Conservation (phyloP, 64 coral and sea anemone species). For the Montipora sp. region DNA sequence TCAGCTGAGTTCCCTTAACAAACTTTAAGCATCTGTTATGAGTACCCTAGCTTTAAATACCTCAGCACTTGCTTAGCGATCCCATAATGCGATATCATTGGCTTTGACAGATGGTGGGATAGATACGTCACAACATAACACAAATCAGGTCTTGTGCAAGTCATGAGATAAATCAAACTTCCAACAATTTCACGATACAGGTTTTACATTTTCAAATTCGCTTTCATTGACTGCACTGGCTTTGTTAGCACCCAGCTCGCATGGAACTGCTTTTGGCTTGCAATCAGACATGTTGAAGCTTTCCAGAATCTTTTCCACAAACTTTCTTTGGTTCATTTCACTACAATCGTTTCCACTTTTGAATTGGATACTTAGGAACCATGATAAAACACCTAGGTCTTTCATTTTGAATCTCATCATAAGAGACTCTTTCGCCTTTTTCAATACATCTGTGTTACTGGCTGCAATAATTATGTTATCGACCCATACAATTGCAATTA, state of each 20-base stretch:
- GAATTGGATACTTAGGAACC: too few species aligned
- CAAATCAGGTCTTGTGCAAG: conserved; percentile 60
- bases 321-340: too few species aligned
- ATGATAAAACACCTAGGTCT: conserved; percentile 15
- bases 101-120: conserved; percentile 47
- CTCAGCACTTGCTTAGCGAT: conserved; percentile 53
- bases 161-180: conserved; percentile 65
- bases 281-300: conserved; percentile 68
- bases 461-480: conserved; percentile 57
- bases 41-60: conserved; percentile 47
- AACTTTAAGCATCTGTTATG: conserved; percentile 39
- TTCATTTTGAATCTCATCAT: too few species aligned
- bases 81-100: conserved; percentile 30
- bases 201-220: conserved; percentile 21
- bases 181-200: conserved; percentile 48
- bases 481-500: conserved; percentile 62
- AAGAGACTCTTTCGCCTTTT: background rate
- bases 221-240: background rate
- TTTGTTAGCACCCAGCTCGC: conserved; percentile 43
- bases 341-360: too few species aligned
- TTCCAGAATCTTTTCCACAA: conserved; percentile 16
- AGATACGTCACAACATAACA: conserved; percentile 65
- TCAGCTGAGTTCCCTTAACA: conserved; percentile 24
- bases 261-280: conserved; percentile 64
- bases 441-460: conserved; percentile 33